A percentile compares a stretch with the other conserved stretches of the same genome.
Evolutionary conservation across 2,888 invertebrate species (phyloP).

Genomic region (Cistogaster globosa): DNA sequence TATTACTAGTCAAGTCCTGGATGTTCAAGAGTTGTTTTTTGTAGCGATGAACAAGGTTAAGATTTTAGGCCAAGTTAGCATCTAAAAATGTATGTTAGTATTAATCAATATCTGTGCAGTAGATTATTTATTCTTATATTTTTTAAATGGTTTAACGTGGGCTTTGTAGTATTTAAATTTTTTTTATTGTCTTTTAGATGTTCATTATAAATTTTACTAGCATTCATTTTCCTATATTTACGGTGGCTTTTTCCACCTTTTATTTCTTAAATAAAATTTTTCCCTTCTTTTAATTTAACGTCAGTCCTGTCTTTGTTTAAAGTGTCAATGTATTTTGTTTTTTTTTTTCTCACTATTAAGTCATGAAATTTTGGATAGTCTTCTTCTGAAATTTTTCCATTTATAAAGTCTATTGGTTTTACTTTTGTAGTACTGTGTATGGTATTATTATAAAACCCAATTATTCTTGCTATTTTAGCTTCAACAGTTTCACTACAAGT

Average conservation of each 20-base stretch:
- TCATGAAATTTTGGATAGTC: background rate
- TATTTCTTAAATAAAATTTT: too few relatives aligned
- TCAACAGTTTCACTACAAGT: too few relatives aligned
- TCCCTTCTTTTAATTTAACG: too few relatives aligned
- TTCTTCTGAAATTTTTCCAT: conserved; percentile 8
- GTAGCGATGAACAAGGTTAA: background rate
- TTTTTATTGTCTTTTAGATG: too few relatives aligned
- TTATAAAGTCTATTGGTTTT: too few relatives aligned
- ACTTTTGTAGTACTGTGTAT: too few relatives aligned
- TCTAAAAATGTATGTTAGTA: conserved; percentile 23
- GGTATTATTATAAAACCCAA: too few relatives aligned
- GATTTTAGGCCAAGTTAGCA: background rate
- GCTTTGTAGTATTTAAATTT: too few relatives aligned
- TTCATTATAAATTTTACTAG: background rate
- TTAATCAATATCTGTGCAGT: conserved; percentile 1
- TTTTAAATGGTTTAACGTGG: background rate
- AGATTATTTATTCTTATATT: background rate
- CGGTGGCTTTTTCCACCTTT: background rate
- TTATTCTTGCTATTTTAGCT: too few relatives aligned
- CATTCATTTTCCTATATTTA: conserved; percentile 23
- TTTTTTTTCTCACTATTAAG: background rate
- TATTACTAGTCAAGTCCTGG: conserved; percentile 33
- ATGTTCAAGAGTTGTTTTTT: conserved; percentile 13
- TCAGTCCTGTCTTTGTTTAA: background rate
- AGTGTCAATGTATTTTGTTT: background rate